Base-by-base conservation (phyloP, 2,888 invertebrate genomes). In the Oasisia sp. region DNA sequence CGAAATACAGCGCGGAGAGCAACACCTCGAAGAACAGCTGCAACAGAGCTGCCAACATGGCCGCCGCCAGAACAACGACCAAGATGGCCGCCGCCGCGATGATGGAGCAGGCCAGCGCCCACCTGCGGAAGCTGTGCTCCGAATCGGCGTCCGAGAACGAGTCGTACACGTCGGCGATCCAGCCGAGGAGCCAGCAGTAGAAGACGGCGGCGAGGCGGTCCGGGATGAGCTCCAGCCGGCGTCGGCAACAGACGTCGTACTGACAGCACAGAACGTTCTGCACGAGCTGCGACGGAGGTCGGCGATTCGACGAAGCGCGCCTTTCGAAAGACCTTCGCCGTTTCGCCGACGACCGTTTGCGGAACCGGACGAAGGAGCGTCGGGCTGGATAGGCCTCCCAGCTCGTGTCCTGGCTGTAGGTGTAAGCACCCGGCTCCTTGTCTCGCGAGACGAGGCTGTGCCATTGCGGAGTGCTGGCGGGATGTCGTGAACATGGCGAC, bases 311-410 rank as follows among this genome's bases (percentile, higher is more conserved):
- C 27, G 74, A 74, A 19, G 19, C 27, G 74, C 27, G 74, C 27
- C 74, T 74, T 74, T 74, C 74, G 74, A 74, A 74, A 74, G 74
- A 74, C 27, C 74, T 74, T 27, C 74, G 74, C n/a, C 74, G 74
- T 27, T 74, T 74, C 27, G 74, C 74, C 74, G 74, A 74, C 19
- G 74, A 74, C 27, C 74, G 74, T 27, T 74, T 74, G 27, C 74
- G 74, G 74, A 74, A 74, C 27, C 74, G 14, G 74, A 74, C 74
- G 74, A 74, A 74, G 74, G 74, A 74, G 74, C 74, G 74, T 74
- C 74, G 74, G n/a, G 74, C 74, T n/a, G 74, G 74, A n/a, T 74
- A 74, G 7, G 74, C 74, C 74, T 74, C 74, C 74, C 74, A 74
- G 74, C 74, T 74, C n/a, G 74, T 74, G 74, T 74, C 74, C 74